A percentile compares a stretch with the other conserved stretches of the same genome.
These are phyloP conservation scores for Scophthalmus maximus DNA, from an alignment of 2,113 vertebrate genomes.

Conservation along the genomic window DNA sequence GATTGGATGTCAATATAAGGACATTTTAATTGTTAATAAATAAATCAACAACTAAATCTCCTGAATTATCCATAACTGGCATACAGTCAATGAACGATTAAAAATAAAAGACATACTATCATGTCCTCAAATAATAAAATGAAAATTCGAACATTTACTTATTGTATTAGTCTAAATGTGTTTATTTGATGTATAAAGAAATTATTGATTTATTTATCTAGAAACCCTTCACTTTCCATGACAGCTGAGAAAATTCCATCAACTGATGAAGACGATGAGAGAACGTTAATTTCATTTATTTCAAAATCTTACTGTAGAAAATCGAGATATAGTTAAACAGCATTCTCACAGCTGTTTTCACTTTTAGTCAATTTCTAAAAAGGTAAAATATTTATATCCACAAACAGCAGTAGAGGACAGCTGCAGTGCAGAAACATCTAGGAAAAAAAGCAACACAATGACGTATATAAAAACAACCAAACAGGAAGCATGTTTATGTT, in stretches of 20 bases:
- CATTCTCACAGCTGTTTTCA: background rate
- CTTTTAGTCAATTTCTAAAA: background rate
- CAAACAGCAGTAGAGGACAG: background rate
- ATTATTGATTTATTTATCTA: background rate
- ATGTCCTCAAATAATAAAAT: background rate
- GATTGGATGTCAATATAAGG: background rate
- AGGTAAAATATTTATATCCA: background rate
- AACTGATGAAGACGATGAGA: no score
- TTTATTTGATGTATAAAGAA: background rate
- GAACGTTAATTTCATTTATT: no score
- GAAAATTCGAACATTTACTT: background rate
- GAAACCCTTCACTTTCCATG: background rate
- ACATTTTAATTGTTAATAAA: background rate
- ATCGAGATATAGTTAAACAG: no score
- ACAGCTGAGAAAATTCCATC: no score
- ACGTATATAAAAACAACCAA: background rate
- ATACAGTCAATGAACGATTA: background rate
- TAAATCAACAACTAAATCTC: background rate
- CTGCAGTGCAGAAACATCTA: background rate
- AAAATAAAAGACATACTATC: background rate
- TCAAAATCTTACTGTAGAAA: no score
- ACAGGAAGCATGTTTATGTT: conserved; percentile 5
- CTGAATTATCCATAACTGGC: background rate
- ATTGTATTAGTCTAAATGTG: background rate
- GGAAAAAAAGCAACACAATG: no score